These are phyloP conservation scores for Lethrus apterus DNA, from an alignment of 1,140 invertebrate species.

Conservation along the genomic window DNA sequence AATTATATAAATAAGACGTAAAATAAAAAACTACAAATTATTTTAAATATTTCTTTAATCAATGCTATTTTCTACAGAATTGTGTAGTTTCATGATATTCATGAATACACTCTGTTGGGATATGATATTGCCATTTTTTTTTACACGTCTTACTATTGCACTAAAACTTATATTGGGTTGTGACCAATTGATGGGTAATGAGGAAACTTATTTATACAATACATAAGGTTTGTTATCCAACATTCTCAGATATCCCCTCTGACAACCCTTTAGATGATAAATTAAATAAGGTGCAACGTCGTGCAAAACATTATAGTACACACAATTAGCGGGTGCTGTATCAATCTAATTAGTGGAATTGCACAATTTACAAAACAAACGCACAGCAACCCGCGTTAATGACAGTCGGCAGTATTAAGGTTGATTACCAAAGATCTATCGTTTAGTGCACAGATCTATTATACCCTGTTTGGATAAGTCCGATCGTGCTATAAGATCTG, in stretches of 20 bases:
- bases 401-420: background rate
- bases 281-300: constrained; percentile 21
- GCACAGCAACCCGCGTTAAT: constrained; percentile 7
- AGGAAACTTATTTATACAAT: constrained; percentile 11
- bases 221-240: constrained; percentile 6
- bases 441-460: no score
- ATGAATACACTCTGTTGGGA: constrained; percentile 34
- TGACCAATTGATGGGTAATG: constrained; percentile 18
- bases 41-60: constrained; percentile 40
- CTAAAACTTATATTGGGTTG: constrained; percentile 31
- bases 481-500: constrained; percentile 5
- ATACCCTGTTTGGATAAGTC: background rate
- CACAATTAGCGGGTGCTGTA: constrained; percentile 21
- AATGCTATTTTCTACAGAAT: constrained; percentile 39
- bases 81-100: constrained; percentile 32
- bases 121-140: constrained; percentile 40
- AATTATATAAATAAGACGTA: no score
- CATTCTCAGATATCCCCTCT: constrained; percentile 1
- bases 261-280: constrained; percentile 7
- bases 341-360: constrained; percentile 22
- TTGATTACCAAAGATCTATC: no score
- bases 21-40: constrained; percentile 16
- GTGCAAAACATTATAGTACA: constrained; percentile 25
- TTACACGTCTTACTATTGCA: constrained; percentile 38
- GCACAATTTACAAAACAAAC: constrained; percentile 18